These are phyloP conservation scores for Imbricaverruca yamaguchii DNA, from an alignment of 2,888 invertebrate species.

Conservation along the genomic window DNA sequence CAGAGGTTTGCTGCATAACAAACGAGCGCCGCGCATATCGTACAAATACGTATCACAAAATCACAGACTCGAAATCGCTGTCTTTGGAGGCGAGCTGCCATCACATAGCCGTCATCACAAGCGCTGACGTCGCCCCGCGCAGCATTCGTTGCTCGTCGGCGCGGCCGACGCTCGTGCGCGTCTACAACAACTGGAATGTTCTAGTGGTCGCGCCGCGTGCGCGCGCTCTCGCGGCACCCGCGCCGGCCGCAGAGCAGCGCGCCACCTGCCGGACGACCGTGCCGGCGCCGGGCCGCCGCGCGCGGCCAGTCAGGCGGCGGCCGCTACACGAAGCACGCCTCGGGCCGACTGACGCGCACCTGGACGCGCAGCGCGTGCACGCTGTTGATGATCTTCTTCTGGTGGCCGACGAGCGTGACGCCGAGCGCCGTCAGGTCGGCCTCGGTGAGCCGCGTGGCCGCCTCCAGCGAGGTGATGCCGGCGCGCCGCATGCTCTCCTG, in stretches of 20 bases:
- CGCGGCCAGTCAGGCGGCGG: too few species aligned
- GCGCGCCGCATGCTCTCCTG: constrained; percentile 86
- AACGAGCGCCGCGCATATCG: too few species aligned
- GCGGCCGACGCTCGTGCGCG: too few species aligned
- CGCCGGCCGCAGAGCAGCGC: too few species aligned
- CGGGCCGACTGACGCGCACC: constrained; percentile 51
- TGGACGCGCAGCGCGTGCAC: constrained; percentile 82
- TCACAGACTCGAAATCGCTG: not conserved
- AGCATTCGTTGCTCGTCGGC: not conserved
- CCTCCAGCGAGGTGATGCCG: constrained; percentile 72
- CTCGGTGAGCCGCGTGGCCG: constrained; percentile 82
- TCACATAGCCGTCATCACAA: not conserved
- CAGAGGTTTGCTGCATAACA: too few species aligned
- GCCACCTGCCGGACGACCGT: too few species aligned
- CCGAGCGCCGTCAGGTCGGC: constrained; percentile 88
- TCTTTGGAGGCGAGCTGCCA: not conserved
- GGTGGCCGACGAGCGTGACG: constrained; percentile 90
- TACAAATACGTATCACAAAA: constrained; percentile 1
- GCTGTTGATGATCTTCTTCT: constrained; percentile 95
- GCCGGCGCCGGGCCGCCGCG: too few species aligned
- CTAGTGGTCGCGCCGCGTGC: too few species aligned
- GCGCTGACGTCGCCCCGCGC: not conserved
- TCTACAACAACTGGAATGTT: too few species aligned
- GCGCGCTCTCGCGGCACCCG: too few species aligned
- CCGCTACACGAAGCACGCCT: constrained; percentile 64